phyloP scores from a whole-genome alignment of 1,140 invertebrate species.

The Lucilia sericata region DNA sequence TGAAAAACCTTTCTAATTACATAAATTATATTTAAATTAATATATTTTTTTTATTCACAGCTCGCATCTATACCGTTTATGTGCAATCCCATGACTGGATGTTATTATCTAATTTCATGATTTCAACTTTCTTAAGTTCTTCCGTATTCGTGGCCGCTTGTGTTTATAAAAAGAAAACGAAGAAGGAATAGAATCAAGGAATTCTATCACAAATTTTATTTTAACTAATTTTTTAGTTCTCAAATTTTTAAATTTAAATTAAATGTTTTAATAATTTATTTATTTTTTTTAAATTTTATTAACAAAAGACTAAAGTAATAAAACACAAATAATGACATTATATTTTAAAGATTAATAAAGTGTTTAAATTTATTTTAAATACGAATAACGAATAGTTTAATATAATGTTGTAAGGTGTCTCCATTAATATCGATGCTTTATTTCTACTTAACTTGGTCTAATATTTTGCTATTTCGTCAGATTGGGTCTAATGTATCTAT shows the following conservation, averaged over 20 bases:
- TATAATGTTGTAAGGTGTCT: no score
- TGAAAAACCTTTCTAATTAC: no score
- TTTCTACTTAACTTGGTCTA: no score
- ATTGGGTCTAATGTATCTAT: no score
- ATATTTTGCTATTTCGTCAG: no score
- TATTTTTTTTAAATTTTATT: no score
- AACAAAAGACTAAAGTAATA: no score
- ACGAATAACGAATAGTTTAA: no score
- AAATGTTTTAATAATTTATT: background rate
- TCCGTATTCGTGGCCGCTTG: constrained; percentile 72
- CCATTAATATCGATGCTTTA: no score
- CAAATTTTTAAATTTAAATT: background rate
- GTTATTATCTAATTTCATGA: constrained; percentile 74
- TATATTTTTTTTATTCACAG: constrained; percentile 70
- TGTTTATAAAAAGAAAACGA: constrained; percentile 68
- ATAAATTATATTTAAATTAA: no score
- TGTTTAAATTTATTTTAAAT: background rate
- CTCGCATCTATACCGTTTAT: constrained; percentile 75
- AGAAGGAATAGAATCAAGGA: constrained; percentile 47
- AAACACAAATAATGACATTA: background rate
- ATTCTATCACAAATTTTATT: background rate
- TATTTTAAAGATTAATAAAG: background rate
- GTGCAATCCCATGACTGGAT: constrained; percentile 76
- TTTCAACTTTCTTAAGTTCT: constrained; percentile 74
- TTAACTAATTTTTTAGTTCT: background rate